Percentiles rank a stretch among this genome's conserved stretches.
phyloP scores from a whole-genome alignment of 2,888 invertebrate genomes.

The Catocala nupta region DNA sequence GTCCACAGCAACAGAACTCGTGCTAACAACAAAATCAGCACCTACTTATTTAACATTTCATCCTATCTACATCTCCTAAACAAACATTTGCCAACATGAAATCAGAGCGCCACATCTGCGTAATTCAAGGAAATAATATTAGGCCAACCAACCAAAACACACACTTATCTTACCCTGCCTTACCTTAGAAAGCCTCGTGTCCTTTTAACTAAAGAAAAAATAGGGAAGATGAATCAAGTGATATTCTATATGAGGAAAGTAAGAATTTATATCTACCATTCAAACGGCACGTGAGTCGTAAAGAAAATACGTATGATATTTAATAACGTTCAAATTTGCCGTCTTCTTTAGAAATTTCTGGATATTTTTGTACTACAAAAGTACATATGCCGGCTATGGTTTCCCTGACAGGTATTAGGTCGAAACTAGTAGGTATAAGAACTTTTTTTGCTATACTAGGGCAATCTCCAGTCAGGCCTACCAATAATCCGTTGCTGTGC shows the following conservation, averaged over 20 bases:
- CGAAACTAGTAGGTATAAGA: too few relatives aligned
- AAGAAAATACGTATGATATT: neutral
- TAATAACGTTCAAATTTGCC: neutral
- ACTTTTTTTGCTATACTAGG: too few relatives aligned
- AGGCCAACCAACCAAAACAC: slow-evolving; percentile 11
- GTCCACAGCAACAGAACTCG: neutral
- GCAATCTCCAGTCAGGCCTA: too few relatives aligned
- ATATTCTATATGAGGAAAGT: neutral
- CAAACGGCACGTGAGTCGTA: too few relatives aligned
- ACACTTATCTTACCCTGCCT: slow-evolving; percentile 2
- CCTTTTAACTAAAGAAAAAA: neutral
- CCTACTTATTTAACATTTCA: neutral
- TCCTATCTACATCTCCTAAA: slow-evolving; percentile 23
- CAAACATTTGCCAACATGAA: slow-evolving; percentile 11
- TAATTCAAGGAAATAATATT: slow-evolving; percentile 18
- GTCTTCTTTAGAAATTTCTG: too few relatives aligned
- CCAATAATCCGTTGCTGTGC: too few relatives aligned
- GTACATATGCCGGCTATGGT: too few relatives aligned
- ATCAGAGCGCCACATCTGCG: slow-evolving; percentile 9
- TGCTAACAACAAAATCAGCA: neutral
- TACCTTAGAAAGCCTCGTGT: neutral
- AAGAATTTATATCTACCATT: too few relatives aligned
- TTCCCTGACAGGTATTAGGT: too few relatives aligned
- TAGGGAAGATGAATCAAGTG: neutral
- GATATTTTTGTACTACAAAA: too few relatives aligned